Conservation (phyloP, 1,140 invertebrate genomes). For the Ectropis grisescens region DNA sequence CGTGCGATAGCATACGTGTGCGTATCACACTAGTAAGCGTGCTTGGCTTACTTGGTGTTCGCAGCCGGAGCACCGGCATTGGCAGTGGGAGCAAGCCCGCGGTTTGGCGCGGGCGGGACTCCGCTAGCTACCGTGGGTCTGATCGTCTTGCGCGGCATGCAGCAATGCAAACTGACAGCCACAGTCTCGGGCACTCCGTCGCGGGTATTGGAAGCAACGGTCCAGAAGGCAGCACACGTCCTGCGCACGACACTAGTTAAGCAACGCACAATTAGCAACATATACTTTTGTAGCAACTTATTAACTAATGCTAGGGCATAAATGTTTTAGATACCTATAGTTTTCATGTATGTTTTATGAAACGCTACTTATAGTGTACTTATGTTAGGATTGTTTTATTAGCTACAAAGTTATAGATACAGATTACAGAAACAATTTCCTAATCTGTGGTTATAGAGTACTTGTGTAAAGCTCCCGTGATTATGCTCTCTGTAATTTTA, state of each 20-base stretch:
- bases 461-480: too few species aligned
- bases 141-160: slow-evolving; percentile 81
- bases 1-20: slow-evolving; percentile 27
- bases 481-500: too few species aligned
- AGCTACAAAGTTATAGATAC: too few species aligned
- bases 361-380: too few species aligned
- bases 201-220: slow-evolving; percentile 86
- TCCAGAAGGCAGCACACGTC: slow-evolving; percentile 87
- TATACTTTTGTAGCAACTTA: too few species aligned
- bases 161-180: slow-evolving; percentile 89
- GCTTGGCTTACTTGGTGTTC: slow-evolving; percentile 63
- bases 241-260: slow-evolving; percentile 58
- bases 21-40: slow-evolving; percentile 49
- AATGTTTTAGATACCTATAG: too few species aligned
- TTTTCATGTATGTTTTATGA: too few species aligned
- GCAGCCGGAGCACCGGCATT: slow-evolving; percentile 52
- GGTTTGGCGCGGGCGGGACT: slow-evolving; percentile 47
- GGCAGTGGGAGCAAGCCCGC: slow-evolving; percentile 55
- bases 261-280: slow-evolving; percentile 24
- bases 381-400: too few species aligned
- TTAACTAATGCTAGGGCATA: too few species aligned
- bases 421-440: too few species aligned
- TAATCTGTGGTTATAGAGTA: too few species aligned
- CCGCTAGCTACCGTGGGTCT: slow-evolving; percentile 64
- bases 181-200: slow-evolving; percentile 84